Conservation (phyloP, 2,797 vertebrate genomes). For the Falco rusticolus region DNA sequence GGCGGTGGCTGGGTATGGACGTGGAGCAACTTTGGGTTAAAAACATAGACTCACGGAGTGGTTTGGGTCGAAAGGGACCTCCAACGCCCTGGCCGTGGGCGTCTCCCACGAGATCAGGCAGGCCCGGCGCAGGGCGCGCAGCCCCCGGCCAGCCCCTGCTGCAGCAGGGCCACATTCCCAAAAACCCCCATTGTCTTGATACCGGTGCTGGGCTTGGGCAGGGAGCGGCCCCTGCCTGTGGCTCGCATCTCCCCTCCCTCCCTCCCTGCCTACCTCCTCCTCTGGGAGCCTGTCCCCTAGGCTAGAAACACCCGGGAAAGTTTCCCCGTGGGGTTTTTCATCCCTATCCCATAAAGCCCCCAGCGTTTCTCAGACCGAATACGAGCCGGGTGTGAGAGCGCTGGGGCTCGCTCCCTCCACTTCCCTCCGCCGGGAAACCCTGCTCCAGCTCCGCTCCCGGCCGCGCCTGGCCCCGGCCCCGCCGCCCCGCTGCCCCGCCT, state of each 20-base stretch:
- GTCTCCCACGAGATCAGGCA: neutral
- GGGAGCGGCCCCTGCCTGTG: neutral
- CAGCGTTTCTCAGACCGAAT: neutral
- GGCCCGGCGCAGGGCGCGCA: fast-evolving
- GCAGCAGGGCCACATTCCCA: neutral
- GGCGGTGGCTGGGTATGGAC: neutral
- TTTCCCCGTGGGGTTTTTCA: neutral
- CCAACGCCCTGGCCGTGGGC: neutral
- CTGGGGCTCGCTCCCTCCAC: neutral
- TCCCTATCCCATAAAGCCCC: neutral
- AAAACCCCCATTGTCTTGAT: fast-evolving
- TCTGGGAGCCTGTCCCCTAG: neutral
- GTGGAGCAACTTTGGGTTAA: neutral
- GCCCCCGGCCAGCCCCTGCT: neutral
- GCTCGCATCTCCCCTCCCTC: neutral
- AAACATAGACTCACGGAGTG: neutral
- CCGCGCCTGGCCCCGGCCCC: neutral
- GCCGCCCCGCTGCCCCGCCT: neutral
- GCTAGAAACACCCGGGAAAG: neutral
- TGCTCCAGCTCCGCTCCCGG: too few relatives aligned
- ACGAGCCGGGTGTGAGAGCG: neutral
- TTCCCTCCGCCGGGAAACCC: neutral
- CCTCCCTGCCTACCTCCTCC: neutral
- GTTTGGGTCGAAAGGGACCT: neutral
- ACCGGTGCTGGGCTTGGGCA: neutral